Evolutionary conservation across 2,797 vertebrate species (phyloP).

Genomic region (Ataeniobius toweri): DNA sequence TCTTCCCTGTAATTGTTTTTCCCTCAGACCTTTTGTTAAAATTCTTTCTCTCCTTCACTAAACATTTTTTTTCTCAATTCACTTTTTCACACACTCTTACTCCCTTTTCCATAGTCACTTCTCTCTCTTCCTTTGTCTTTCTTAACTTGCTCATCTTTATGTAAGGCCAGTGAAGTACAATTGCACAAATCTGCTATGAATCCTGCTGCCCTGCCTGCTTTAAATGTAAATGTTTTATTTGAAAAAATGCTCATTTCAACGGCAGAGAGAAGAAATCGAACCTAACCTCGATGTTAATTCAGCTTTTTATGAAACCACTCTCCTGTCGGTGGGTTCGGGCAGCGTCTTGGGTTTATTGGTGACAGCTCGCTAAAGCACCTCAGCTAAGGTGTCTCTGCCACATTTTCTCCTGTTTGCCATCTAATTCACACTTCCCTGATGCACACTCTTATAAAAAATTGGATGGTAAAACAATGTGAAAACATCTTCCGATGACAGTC

Average conservation of each 20-base stretch:
- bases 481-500: conserved; percentile 73
- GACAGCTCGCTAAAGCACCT: conserved; percentile 81
- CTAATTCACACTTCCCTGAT: conserved; percentile 83
- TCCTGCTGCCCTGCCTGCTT: conserved; percentile 56
- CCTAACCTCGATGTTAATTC: conserved; percentile 77
- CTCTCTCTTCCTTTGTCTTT: not conserved
- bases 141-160: conserved; percentile 25
- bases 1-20: not conserved
- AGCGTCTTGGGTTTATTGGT: conserved; percentile 55
- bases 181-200: conserved; percentile 56
- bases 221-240: conserved; percentile 64
- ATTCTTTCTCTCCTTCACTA: not conserved
- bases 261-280: conserved; percentile 38
- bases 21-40: not conserved
- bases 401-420: conserved; percentile 76
- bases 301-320: conserved; percentile 64
- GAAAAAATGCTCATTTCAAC: conserved; percentile 37
- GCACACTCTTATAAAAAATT: conserved; percentile 60
- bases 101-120: not conserved
- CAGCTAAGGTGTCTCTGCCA: conserved; percentile 73
- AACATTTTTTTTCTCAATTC: not conserved
- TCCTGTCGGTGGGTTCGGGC: conserved; percentile 23
- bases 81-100: not conserved
- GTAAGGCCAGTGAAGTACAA: conserved; percentile 28
- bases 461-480: conserved; percentile 80